A percentile compares a stretch with the other conserved stretches of the same genome.
phyloP scores from a whole-genome alignment of 2,888 invertebrate species.

The Creontiades dilutus region DNA sequence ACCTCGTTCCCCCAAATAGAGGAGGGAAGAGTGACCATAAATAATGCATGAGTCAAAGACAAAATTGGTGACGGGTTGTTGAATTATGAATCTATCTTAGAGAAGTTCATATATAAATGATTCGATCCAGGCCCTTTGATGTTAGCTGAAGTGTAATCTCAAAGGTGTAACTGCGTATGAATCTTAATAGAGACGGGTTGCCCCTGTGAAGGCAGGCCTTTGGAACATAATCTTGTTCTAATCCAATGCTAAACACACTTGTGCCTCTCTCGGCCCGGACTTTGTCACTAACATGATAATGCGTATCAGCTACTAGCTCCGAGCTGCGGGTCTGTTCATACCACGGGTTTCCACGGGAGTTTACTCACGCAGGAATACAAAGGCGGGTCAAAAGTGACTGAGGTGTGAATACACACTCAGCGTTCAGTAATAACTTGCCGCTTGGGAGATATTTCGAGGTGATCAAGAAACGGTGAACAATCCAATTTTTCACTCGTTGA shows the following conservation, averaged over 20 bases:
- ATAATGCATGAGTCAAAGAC: conserved; percentile 64
- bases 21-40: conserved; percentile 21
- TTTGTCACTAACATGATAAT: conserved; percentile 60
- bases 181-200: conserved; percentile 63
- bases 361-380: background rate
- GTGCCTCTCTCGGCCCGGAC: conserved; percentile 48
- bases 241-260: conserved; percentile 58
- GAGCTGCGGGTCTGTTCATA: background rate
- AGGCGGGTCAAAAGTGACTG: background rate
- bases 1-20: background rate
- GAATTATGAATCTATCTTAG: conserved; percentile 67
- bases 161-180: conserved; percentile 70
- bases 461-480: too few species aligned
- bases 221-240: conserved; percentile 63
- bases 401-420: background rate
- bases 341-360: background rate
- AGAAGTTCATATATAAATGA: conserved; percentile 69
- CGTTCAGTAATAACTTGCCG: background rate
- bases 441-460: too few species aligned
- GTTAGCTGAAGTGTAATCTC: conserved; percentile 68
- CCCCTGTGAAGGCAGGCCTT: conserved; percentile 46
- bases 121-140: conserved; percentile 64
- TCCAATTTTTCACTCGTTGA: too few species aligned
- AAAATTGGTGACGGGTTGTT: conserved; percentile 70
- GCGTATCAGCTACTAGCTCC: conserved; percentile 16